Evolutionary conservation across 2,888 invertebrate species (phyloP).

Genomic region (Odontocolon sp.): DNA sequence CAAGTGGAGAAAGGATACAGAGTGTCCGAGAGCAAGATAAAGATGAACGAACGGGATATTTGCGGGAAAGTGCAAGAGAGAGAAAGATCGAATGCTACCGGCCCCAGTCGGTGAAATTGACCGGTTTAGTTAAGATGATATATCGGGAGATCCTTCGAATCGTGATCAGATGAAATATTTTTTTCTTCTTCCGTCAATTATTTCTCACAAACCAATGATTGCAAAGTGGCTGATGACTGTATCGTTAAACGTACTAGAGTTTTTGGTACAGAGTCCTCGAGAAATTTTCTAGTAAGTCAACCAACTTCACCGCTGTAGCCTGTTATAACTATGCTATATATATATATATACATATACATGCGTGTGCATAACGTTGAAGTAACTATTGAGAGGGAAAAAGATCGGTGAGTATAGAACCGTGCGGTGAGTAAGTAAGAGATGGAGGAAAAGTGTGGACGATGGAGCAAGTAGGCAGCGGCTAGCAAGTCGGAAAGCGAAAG

Average conservation of each 20-base stretch:
- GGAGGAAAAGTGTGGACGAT: constrained; percentile 61
- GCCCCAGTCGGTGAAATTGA: too few species aligned
- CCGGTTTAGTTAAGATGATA: too few species aligned
- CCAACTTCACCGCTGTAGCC: too few species aligned
- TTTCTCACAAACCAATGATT: too few species aligned
- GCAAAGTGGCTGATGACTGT: too few species aligned
- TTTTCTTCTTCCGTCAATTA: too few species aligned
- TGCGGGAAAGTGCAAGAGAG: not conserved
- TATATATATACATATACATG: not conserved
- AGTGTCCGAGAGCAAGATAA: constrained; percentile 48
- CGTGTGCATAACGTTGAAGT: not conserved
- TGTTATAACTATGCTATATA: not conserved
- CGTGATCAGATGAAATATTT: too few species aligned
- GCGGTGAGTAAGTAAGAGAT: constrained; percentile 52
- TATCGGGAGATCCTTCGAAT: too few species aligned
- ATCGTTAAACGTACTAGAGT: too few species aligned
- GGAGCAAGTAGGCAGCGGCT: constrained; percentile 55
- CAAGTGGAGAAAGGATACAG: constrained; percentile 50
- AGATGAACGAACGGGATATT: constrained; percentile 33
- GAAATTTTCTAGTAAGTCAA: too few species aligned
- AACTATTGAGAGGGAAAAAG: constrained; percentile 33
- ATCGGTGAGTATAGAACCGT: not conserved
- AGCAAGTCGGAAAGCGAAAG: constrained; percentile 61
- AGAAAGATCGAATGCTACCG: too few species aligned
- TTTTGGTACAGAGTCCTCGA: too few species aligned